These are phyloP conservation scores for Thera britannica DNA, from an alignment of 2,888 invertebrate species.

Conservation along the genomic window DNA sequence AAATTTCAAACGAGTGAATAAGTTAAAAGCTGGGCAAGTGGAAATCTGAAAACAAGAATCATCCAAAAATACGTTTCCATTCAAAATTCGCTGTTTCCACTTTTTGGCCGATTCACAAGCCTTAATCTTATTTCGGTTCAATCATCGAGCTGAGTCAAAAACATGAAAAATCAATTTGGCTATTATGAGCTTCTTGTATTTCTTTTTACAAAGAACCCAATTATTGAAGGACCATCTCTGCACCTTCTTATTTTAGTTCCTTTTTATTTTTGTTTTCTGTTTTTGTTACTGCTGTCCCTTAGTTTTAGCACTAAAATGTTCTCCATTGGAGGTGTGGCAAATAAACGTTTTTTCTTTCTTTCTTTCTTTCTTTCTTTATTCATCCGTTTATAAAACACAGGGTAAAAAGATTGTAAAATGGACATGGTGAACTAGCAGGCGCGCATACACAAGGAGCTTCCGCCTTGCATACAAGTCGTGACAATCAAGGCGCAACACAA, in stretches of 20 bases:
- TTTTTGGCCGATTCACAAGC: not conserved
- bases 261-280: no score
- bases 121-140: not conserved
- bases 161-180: no score
- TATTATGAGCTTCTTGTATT: not conserved
- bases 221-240: no score
- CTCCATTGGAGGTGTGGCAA: no score
- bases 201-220: constrained; percentile 1
- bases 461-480: constrained; percentile 72
- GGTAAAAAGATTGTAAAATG: constrained; percentile 50
- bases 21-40: constrained; percentile 20
- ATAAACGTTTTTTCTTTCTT: no score
- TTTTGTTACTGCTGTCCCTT: no score
- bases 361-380: no score
- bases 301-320: no score
- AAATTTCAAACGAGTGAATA: constrained; percentile 40
- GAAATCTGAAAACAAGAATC: constrained; percentile 10
- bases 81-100: not conserved
- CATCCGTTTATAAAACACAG: constrained; percentile 37
- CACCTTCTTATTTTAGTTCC: no score
- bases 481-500: constrained; percentile 77
- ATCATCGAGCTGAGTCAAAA: not conserved
- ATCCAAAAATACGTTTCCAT: constrained; percentile 4
- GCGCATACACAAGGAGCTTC: constrained; percentile 64
- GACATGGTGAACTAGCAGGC: constrained; percentile 53